Base-by-base conservation (phyloP, 1,140 invertebrate genomes). In the Pogonomyrmex barbatus region DNA sequence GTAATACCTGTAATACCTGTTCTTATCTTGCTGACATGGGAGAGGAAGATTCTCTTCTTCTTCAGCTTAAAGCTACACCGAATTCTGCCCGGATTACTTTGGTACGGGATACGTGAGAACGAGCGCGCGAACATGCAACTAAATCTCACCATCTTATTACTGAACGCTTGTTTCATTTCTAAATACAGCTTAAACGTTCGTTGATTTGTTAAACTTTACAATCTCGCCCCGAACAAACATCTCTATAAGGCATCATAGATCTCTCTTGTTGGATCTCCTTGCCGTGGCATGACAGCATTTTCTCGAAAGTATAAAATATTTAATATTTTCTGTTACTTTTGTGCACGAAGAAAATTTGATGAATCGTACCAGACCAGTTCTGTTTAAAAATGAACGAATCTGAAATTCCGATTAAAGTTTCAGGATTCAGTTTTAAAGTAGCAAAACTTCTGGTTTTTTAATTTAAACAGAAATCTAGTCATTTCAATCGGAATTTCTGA, bases 71-170 rank as follows among this genome's bases (percentile, higher is more conserved):
- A 0, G 30, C n/a, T 42, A 39, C 47, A 39, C 68, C 54, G 54
- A 83, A 83, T 73, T 83, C 68, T 83, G 12, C 3, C n/a, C 42
- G 42, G 54, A 83, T 83, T 83, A 83, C 68, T 36, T 33, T 10
- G 30, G 24, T 24, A 24, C 24, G 24, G 24, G 30, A 8, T 75
- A 75, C 68, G 45, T 75, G 79, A 33, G 54, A 83, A 75, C 42
- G 1, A 33, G 33, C 42, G 30, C 67, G 60, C 52, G 52, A 58
- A 39, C 76, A 36, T 47, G 67, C 54, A 36, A 47, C 42, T 73
- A 62, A 75, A 83, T 83, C 68, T 83, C 45, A 5, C 6, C 4
- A 73, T 30, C 50, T 73, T 75, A 71, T 83, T 82, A 73, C 68
- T 4, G 30, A 75, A 75, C 42, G 42, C 36, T 60, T 47, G 9